Evolutionary conservation across 2,113 vertebrate genomes (phyloP).

Genomic region (Cavia porcellus): DNA sequence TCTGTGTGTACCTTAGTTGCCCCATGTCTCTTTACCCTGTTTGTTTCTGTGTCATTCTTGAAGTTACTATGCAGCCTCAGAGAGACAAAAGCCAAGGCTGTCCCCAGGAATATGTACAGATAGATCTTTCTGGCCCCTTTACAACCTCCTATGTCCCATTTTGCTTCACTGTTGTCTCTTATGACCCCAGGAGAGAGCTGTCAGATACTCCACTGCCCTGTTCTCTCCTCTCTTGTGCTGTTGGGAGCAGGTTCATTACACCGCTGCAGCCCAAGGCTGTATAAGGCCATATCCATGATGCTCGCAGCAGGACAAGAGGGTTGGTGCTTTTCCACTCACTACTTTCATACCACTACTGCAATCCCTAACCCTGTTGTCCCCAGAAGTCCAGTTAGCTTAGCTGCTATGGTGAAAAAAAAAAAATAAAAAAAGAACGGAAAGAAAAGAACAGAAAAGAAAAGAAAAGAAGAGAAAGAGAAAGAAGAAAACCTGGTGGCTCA

Average conservation of each 20-base stretch:
- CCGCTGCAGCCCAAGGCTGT: not conserved
- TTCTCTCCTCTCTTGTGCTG: not conserved
- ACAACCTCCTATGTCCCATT: not conserved
- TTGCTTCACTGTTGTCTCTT: not conserved
- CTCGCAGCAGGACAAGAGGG: not conserved
- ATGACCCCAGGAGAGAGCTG: not conserved
- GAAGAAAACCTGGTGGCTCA: not conserved
- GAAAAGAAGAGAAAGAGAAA: too few species aligned
- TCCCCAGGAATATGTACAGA: too few species aligned
- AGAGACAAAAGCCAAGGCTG: not conserved
- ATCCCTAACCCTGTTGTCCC: not conserved
- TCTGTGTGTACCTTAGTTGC: too few species aligned
- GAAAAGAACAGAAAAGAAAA: not conserved
- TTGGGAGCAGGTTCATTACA: not conserved
- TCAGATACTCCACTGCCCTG: not conserved
- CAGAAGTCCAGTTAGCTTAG: not conserved
- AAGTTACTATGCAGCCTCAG: not conserved
- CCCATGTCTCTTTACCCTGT: too few species aligned
- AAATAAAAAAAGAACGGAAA: too few species aligned
- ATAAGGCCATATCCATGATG: not conserved
- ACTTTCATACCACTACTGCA: not conserved
- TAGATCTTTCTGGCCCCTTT: not conserved
- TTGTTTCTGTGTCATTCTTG: too few species aligned
- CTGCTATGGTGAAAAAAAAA: too few species aligned
- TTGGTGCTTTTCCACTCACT: too few species aligned